phyloP scores from a whole-genome alignment of 2,888 invertebrate genomes.

The Zhengitettix transpicula region DNA sequence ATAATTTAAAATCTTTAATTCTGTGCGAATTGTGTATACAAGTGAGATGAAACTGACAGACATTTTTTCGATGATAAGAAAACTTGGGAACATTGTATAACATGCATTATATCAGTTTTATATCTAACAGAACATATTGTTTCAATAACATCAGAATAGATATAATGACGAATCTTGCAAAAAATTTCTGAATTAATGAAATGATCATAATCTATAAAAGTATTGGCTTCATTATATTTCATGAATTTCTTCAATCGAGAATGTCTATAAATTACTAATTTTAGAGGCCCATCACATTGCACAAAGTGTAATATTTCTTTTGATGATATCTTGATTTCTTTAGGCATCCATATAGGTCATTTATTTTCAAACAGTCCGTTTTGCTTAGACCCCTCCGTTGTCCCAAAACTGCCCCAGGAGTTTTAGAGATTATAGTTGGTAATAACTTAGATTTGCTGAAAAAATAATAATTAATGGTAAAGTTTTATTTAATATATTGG shows the following conservation, averaged over 20 bases:
- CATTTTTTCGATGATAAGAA: no score
- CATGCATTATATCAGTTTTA: no score
- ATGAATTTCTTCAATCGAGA: neutral
- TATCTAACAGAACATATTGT: no score
- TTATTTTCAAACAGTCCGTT: slow-evolving; percentile 49
- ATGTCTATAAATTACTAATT: neutral
- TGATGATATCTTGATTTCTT: slow-evolving; percentile 25
- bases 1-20: no score
- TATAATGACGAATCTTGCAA: no score
- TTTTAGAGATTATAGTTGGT: slow-evolving; percentile 42
- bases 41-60: no score
- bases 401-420: slow-evolving; percentile 36
- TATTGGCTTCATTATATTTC: neutral
- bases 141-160: no score
- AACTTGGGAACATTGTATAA: no score
- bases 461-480: neutral
- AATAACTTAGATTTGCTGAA: slow-evolving; percentile 37
- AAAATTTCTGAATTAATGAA: no score
- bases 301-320: slow-evolving; percentile 36
- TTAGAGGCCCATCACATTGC: slow-evolving; percentile 33
- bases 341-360: slow-evolving; percentile 46
- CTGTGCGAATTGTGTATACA: no score
- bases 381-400: slow-evolving; percentile 46
- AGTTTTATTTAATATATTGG: no score
- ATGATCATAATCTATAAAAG: no score